These are phyloP conservation scores for Apodemus speciosus DNA, from an alignment of 2,113 vertebrate genomes.

Conservation along the genomic window DNA sequence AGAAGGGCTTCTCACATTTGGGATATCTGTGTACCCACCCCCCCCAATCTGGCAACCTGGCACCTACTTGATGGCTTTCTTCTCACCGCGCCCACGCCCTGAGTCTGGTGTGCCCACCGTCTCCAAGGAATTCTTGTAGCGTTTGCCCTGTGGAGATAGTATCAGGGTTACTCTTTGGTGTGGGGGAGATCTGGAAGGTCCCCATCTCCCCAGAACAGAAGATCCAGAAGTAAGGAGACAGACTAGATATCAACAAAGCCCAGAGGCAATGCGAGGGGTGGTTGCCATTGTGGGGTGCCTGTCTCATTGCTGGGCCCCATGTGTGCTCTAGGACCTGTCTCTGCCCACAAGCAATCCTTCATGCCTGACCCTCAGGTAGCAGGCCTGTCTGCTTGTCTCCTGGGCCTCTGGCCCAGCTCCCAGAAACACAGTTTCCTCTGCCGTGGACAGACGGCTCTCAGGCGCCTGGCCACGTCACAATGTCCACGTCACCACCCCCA, in stretches of 20 bases:
- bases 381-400: conserved; percentile 41
- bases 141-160: conserved; percentile 89
- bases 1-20: neutral
- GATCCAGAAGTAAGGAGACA: neutral
- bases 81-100: conserved; percentile 94
- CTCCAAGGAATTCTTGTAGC: conserved; percentile 96
- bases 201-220: neutral
- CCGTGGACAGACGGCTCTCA: conserved; percentile 70
- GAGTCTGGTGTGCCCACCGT: conserved; percentile 95
- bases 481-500: conserved; percentile 75
- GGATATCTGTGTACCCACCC: neutral
- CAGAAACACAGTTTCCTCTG: conserved; percentile 69
- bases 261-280: neutral
- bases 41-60: conserved; percentile 72
- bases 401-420: conserved; percentile 71
- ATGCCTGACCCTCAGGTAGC: conserved; percentile 8
- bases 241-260: neutral
- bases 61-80: conserved; percentile 99
- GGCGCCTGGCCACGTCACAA: conserved; percentile 72
- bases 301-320: neutral
- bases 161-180: neutral
- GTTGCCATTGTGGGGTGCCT: neutral
- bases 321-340: neutral
- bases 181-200: neutral
- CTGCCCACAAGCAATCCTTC: neutral